Evolutionary conservation across 2,797 vertebrate genomes (phyloP).

Genomic region (Oophaga sylvatica): DNA sequence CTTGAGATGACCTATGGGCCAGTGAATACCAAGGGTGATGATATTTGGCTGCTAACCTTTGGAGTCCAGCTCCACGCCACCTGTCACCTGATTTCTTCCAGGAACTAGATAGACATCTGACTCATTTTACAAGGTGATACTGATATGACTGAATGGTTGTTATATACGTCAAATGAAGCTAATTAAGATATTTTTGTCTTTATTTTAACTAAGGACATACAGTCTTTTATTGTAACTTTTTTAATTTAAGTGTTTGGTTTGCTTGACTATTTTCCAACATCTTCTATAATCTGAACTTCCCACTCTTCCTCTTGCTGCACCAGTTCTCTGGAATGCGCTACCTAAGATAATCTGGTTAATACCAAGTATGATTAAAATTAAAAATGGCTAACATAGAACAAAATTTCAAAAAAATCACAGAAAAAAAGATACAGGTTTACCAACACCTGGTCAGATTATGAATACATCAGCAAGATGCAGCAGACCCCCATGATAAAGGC

Average conservation of each 20-base stretch:
- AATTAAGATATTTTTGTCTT: neutral
- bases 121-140: slow-evolving; percentile 19
- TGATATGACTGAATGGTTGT: slow-evolving; percentile 14
- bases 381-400: too few species aligned
- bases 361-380: too few species aligned
- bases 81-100: slow-evolving; percentile 53
- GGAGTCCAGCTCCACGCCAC: neutral
- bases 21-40: slow-evolving; percentile 52
- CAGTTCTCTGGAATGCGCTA: too few species aligned
- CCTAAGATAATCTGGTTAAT: too few species aligned
- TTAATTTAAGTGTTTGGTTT: neutral
- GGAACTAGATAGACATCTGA: slow-evolving; percentile 31
- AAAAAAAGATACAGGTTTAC: too few species aligned
- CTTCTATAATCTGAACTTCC: too few species aligned
- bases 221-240: neutral
- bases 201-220: neutral
- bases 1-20: slow-evolving; percentile 26
- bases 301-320: too few species aligned
- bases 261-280: neutral
- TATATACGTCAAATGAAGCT: slow-evolving; percentile 28
- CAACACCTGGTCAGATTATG: too few species aligned
- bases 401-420: too few species aligned
- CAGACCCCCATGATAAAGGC: too few species aligned
- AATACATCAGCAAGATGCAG: too few species aligned
- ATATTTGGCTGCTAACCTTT: slow-evolving; percentile 28